These are phyloP conservation scores for Nothobranchius furzeri DNA, from an alignment of 2,113 vertebrate species.

Conservation along the genomic window DNA sequence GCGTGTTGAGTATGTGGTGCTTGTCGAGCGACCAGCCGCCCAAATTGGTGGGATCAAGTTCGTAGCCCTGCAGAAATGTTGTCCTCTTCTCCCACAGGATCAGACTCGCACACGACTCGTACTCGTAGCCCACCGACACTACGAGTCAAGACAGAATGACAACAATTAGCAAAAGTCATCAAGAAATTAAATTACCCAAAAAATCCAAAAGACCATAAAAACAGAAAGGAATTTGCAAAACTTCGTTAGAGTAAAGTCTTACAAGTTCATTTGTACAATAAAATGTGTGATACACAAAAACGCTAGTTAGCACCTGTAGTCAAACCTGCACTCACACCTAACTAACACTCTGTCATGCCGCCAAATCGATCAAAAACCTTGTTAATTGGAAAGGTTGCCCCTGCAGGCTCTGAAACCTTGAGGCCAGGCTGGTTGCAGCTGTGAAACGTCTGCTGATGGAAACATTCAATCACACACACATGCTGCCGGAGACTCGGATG, in stretches of 20 bases:
- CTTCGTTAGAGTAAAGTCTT: conserved; percentile 29
- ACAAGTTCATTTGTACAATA: conserved; percentile 35
- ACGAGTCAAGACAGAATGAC: neutral
- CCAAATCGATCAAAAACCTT: conserved; percentile 67
- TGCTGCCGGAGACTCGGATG: conserved; percentile 20
- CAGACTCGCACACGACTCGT: conserved; percentile 94
- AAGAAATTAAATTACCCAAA: conserved; percentile 6
- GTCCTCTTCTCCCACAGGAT: conserved; percentile 98
- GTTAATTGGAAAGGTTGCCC: conserved; percentile 68
- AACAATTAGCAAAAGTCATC: neutral
- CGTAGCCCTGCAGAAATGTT: conserved; percentile 90
- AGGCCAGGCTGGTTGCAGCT: conserved; percentile 12
- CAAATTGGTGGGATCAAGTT: conserved; percentile 93
- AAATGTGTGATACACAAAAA: conserved; percentile 58
- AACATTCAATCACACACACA: conserved; percentile 10
- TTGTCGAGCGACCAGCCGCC: conserved; percentile 98
- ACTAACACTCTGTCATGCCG: conserved; percentile 56
- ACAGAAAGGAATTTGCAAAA: conserved; percentile 10
- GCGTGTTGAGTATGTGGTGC: conserved; percentile 94
- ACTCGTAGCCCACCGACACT: conserved; percentile 99
- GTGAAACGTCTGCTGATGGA: conserved; percentile 23
- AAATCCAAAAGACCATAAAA: neutral
- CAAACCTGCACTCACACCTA: conserved; percentile 61
- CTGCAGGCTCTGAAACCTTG: conserved; percentile 35
- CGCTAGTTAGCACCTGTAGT: conserved; percentile 73